Evolutionary conservation across 1,140 invertebrate genomes (phyloP).

Genomic region (Littorina saxatilis): DNA sequence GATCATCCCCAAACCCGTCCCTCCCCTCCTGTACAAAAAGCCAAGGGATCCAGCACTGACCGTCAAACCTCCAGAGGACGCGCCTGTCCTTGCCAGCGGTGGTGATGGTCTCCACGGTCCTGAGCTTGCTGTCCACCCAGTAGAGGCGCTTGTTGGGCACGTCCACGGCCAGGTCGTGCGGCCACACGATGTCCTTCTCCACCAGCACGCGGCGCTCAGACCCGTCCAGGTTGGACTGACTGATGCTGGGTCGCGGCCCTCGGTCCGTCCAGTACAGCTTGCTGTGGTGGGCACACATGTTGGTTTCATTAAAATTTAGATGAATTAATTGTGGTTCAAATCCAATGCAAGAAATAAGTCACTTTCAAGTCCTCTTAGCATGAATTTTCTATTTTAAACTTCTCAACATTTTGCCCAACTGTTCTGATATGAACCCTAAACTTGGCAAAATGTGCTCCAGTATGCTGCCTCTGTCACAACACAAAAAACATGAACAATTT

Average conservation of each 20-base stretch:
- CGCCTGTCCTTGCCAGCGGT: conserved; percentile 84
- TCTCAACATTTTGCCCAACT: too few relatives aligned
- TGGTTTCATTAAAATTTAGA: not conserved
- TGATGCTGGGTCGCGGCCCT: conserved; percentile 85
- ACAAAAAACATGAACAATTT: too few relatives aligned
- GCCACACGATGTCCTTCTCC: conserved; percentile 87
- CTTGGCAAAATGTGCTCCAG: too few relatives aligned
- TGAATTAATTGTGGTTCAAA: too few relatives aligned
- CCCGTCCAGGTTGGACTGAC: conserved; percentile 97
- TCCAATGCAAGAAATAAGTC: too few relatives aligned
- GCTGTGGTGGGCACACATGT: conserved; percentile 42
- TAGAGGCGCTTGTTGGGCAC: conserved; percentile 89
- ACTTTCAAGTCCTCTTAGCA: too few relatives aligned
- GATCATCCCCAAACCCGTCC: too few relatives aligned
- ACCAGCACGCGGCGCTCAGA: conserved; percentile 88
- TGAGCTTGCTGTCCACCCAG: conserved; percentile 96
- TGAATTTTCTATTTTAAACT: too few relatives aligned
- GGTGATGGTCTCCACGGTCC: conserved; percentile 91
- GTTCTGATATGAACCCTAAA: too few relatives aligned
- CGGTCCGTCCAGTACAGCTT: conserved; percentile 77
- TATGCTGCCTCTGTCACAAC: too few relatives aligned
- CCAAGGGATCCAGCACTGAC: conserved; percentile 48
- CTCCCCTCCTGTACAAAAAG: too few relatives aligned
- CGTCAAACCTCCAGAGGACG: conserved; percentile 56
- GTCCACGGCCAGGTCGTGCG: conserved; percentile 92